Evolutionary conservation across 2,888 invertebrate species (phyloP), one percentile per base, ranked within the genome.

Genomic region (Rhingia campestris): DNA sequence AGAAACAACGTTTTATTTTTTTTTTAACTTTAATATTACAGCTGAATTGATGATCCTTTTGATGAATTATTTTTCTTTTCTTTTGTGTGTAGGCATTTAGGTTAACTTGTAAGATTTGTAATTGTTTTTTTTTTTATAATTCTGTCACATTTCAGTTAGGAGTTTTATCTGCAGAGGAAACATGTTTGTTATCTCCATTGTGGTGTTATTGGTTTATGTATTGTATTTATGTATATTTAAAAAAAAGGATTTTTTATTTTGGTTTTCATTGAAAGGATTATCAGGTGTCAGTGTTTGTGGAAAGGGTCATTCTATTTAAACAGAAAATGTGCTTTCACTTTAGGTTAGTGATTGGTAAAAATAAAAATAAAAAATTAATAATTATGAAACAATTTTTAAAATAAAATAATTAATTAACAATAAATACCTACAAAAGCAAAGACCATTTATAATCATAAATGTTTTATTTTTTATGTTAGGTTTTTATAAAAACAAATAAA

Each of bases 1-100:
- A 22, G 43, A 59, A 39, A 43, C 49, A 51, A 10, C 53, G 54
- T 66, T 69, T 45, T 41, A 45, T 72, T 39, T 72, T 73, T n/a
- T 47, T 49, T 37, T 49, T 56, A 66, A 63, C 12, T 37, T 64
- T 56, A 53, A 53, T 43, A 63, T 53, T 51, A 67, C 43, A 74
- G 53, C 79, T 86, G 84, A 80, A 79, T 86, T 86, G 86, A 86
- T 87, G 86, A 82, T 84, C 86, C 86, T 86, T 87, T 86, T 84
- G 86, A 79, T 66, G 53, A 59, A 66, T n/a, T 51, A 49, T 56
- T 39, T 67, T 56, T 53, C 53, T 9, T 12, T 70, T n/a, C n/a
- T n/a, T n/a, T n/a, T n/a, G n/a, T 73, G 30, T 54, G 37, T 72
- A 51, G 39, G 12, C 22, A 49, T 75, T 6, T 61, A 67, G 14